Conservation (phyloP, 2,888 invertebrate species). For the Nomada hirtipes region DNA sequence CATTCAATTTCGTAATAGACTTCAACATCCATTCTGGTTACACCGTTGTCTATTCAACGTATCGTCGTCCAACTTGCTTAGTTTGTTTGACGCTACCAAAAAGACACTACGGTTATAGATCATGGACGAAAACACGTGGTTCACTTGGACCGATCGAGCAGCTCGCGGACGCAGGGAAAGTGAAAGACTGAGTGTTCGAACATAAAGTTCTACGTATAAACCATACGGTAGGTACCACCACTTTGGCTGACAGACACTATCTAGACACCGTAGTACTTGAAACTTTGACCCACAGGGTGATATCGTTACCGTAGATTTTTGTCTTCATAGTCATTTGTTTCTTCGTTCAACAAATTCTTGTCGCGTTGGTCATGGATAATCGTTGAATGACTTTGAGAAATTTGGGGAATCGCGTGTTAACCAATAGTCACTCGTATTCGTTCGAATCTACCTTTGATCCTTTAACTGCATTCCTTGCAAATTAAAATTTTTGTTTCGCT, state of each 20-base stretch:
- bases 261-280: background rate
- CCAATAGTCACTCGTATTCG: no score
- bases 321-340: no score
- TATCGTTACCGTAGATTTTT: background rate
- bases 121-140: slow-evolving; percentile 68
- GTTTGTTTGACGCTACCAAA: background rate
- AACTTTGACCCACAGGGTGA: background rate
- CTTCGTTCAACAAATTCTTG: no score
- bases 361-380: no score
- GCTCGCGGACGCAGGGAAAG: slow-evolving; percentile 81
- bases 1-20: background rate
- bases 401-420: no score
- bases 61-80: background rate
- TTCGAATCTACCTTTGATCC: no score
- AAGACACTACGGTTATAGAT: slow-evolving; percentile 26
- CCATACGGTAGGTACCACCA: slow-evolving; percentile 77
- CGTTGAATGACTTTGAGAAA: no score
- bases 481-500: no score
- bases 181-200: slow-evolving; percentile 81
- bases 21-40: background rate
- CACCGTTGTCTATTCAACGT: background rate
- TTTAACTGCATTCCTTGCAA: no score
- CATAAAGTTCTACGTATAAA: slow-evolving; percentile 81
- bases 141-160: slow-evolving; percentile 65
- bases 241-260: slow-evolving; percentile 31